These are phyloP conservation scores for Caenorhabditis inopinata DNA, from an alignment of 1,140 invertebrate species.

Conservation along the genomic window DNA sequence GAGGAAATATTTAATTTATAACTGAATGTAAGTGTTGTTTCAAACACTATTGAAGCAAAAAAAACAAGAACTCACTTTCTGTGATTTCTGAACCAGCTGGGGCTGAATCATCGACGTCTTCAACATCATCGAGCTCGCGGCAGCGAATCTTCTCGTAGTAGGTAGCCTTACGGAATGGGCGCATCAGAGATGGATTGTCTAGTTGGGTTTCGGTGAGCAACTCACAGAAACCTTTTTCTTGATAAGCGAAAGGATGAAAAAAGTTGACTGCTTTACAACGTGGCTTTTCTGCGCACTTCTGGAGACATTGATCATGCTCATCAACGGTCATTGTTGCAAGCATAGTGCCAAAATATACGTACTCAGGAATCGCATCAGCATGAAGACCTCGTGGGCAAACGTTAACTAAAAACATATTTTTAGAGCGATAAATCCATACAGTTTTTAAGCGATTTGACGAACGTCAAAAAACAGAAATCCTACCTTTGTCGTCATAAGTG, in stretches of 20 bases:
- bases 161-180: constrained; percentile 61
- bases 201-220: constrained; percentile 59
- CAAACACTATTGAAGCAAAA: background rate
- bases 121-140: constrained; percentile 48
- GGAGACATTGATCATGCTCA: constrained; percentile 59
- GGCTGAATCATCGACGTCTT: background rate
- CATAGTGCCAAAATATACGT: constrained; percentile 66
- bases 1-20: too few species aligned
- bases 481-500: constrained; percentile 63
- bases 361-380: constrained; percentile 64
- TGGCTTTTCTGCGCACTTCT: constrained; percentile 55
- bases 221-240: constrained; percentile 64
- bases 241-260: constrained; percentile 57
- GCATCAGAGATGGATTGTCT: constrained; percentile 64
- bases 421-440: background rate
- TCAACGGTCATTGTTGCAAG: constrained; percentile 59
- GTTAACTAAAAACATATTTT: constrained; percentile 22
- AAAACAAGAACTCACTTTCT: background rate
- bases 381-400: constrained; percentile 61
- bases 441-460: too few species aligned
- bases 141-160: constrained; percentile 65
- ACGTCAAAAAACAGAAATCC: background rate
- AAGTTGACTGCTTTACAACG: constrained; percentile 63
- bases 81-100: background rate
- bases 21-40: background rate